Conservation (phyloP, 2,113 vertebrate species). For the Amblyornis subalaris region DNA sequence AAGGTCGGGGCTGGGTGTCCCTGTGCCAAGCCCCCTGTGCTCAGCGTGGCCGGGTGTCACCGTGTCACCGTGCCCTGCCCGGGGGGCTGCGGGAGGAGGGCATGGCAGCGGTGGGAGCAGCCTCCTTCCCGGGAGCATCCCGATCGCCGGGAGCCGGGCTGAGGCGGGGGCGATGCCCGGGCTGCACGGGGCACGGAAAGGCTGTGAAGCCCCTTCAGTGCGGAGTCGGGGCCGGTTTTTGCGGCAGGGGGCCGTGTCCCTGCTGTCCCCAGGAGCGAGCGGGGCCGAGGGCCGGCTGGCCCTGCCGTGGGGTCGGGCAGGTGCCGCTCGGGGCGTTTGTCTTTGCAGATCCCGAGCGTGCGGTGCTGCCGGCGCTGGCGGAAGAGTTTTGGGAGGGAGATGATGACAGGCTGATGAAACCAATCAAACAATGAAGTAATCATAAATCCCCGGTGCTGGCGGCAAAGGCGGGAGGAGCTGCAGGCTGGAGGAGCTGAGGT, state of each 20-base stretch:
- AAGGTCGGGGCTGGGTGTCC: not conserved
- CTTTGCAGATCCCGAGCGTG: conserved; percentile 21
- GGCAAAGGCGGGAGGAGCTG: conserved; percentile 9
- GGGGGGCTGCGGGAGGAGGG: not conserved
- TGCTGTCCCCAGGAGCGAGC: not conserved
- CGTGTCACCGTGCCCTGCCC: not conserved
- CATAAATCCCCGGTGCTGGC: conserved; percentile 8
- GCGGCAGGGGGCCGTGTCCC: not conserved
- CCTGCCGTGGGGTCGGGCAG: not conserved
- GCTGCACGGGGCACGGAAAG: not conserved
- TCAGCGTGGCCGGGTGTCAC: not conserved
- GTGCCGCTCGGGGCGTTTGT: conserved; percentile 26
- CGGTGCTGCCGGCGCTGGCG: not conserved
- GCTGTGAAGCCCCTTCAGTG: not conserved
- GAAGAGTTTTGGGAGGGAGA: conserved; percentile 48
- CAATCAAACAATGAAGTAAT: conserved; percentile 60
- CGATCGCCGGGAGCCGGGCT: not conserved
- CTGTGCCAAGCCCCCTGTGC: rapidly evolving
- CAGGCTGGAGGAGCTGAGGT: conserved; percentile 12
- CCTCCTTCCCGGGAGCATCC: not conserved
- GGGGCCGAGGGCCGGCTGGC: not conserved
- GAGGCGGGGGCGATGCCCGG: not conserved
- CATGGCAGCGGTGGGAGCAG: not conserved
- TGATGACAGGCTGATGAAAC: conserved; percentile 52
- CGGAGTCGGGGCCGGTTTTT: rapidly evolving